Evolutionary conservation across 2,797 vertebrate species (phyloP).

Genomic region (Channallabes apus): DNA sequence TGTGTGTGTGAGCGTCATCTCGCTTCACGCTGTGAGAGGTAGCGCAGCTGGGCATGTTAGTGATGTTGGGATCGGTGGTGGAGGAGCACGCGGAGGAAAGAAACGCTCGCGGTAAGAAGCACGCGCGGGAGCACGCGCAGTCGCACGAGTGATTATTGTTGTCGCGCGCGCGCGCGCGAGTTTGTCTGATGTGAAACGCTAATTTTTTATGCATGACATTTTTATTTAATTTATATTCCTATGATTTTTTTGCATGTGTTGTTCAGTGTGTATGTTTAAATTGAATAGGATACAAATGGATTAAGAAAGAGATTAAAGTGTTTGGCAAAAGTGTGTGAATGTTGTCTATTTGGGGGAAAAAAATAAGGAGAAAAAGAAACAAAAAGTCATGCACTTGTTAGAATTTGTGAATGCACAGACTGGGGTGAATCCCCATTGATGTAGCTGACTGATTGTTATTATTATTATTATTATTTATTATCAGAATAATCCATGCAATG

Average conservation of each 20-base stretch:
- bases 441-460: not conserved
- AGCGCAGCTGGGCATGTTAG: conserved; percentile 12
- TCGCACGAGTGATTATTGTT: not conserved
- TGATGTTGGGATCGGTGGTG: conserved; percentile 59
- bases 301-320: not conserved
- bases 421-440: not conserved
- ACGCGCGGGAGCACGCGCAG: not conserved
- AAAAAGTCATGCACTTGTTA: not conserved
- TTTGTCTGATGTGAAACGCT: not conserved
- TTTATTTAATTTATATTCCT: no score
- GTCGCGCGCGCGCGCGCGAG: not conserved
- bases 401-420: not conserved
- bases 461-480: not conserved
- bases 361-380: not conserved
- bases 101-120: conserved; percentile 68
- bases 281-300: not conserved
- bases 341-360: no score
- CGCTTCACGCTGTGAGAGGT: conserved; percentile 1
- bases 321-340: not conserved
- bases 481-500: no score
- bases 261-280: not conserved
- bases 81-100: conserved; percentile 64
- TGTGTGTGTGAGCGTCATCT: not conserved
- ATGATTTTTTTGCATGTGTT: not conserved
- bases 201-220: not conserved